Evolutionary conservation across 2,797 vertebrate species (phyloP).

Genomic region (Hyperoplus lanceolatus): DNA sequence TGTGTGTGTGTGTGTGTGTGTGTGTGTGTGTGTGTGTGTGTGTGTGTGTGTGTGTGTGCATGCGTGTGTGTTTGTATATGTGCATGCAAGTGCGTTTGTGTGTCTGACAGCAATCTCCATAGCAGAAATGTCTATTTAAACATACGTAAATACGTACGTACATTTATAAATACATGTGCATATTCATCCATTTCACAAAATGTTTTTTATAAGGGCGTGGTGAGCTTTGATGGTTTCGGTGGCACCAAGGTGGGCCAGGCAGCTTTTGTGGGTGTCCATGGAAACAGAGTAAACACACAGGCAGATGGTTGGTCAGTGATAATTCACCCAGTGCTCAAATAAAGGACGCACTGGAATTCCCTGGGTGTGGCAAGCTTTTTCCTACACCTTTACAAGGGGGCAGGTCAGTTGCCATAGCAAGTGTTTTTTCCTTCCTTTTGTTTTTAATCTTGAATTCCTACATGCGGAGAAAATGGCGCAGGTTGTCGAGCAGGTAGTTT

Average conservation of each 20-base stretch:
- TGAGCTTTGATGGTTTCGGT: slow-evolving; percentile 46
- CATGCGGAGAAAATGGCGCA: neutral
- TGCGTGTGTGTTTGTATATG: neutral
- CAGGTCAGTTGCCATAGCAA: slow-evolving; percentile 6
- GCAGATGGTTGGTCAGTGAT: slow-evolving; percentile 69
- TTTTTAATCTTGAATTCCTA: slow-evolving; percentile 7
- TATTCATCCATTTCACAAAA: slow-evolving; percentile 44
- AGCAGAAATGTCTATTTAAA: slow-evolving; percentile 20
- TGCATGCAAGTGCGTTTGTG: neutral
- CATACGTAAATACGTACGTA: slow-evolving; percentile 20
- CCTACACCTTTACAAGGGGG: slow-evolving; percentile 24
- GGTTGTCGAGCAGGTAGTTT: neutral
- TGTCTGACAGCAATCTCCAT: neutral
- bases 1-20: slow-evolving; percentile 15
- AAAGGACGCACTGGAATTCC: slow-evolving; percentile 64
- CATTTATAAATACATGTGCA: slow-evolving; percentile 16
- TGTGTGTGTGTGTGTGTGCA: neutral
- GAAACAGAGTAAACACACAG: slow-evolving; percentile 71
- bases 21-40: neutral
- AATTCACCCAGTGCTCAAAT: slow-evolving; percentile 59
- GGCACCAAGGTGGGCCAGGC: slow-evolving; percentile 47
- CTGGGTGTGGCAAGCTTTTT: slow-evolving; percentile 54
- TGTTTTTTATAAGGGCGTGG: slow-evolving; percentile 50
- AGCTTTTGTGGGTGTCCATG: slow-evolving; percentile 67
- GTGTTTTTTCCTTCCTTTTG: slow-evolving; percentile 15